Base-by-base conservation (phyloP, 1,140 invertebrate species). In the Drosophila parvula region DNA sequence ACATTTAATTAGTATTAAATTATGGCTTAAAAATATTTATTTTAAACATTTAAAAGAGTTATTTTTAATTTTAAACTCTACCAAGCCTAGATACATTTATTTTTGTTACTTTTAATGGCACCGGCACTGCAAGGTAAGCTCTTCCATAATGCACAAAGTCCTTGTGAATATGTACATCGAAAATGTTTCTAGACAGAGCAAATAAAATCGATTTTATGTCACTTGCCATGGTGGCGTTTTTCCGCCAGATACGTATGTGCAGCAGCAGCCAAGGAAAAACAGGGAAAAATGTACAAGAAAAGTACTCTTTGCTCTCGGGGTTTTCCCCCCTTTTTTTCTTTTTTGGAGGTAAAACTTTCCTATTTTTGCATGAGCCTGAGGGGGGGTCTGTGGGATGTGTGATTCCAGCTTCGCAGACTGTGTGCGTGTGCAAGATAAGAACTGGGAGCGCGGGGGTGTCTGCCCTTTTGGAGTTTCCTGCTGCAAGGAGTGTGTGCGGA, bases 171-270 rank as follows among this genome's bases (percentile, higher is more conserved):
- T 71, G 30, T 56, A 70, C 14, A 68, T 38, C 45, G 12, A 22
- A 34, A 18, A 69, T 65, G 27, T 10, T 61, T 41, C 73, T 36
- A 77, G 73, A 76, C 61, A 55, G 56, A 57, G 34, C 48, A 78
- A 81, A 69, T 67, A 80, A 88, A 89, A 88, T 88, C 84, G 84
- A 89, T 88, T 88, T 88, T 88, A 53, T 88, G 84, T 88, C 84
- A 88, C 69, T 76, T 74, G 80, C 64, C 84, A 88, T 59, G 45
- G 64, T 76, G 38, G 51, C 28, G 22, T 69, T 61, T 47, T 76
- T 64, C 70, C 53, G 45, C 40, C 14, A 22, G 56, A 55, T 74
- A 59, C 74, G 32, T 62, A 55, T 74, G 58, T 79, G 78, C 77
- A 76, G 53, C 59, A 64, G 50, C 28, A 50, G 38, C 22, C 45